phyloP scores from a whole-genome alignment of 1,140 invertebrate genomes.

The Heliconius himera region DNA sequence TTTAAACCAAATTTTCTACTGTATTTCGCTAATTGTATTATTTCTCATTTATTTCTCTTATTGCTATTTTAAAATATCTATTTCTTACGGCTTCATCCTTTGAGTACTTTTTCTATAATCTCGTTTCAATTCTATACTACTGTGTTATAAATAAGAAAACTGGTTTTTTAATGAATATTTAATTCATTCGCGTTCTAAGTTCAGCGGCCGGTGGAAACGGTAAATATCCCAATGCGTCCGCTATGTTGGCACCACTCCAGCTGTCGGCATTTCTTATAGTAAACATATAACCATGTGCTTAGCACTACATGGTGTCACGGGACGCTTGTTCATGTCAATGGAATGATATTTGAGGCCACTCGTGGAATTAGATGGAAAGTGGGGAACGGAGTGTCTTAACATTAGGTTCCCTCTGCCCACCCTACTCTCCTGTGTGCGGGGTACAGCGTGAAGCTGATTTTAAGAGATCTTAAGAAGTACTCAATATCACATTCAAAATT shows the following conservation, averaged over 20 bases:
- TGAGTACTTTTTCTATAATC: background rate
- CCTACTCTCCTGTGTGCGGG: too few species aligned
- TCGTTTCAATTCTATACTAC: background rate
- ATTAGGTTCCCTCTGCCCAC: too few species aligned
- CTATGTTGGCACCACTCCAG: constrained; percentile 55
- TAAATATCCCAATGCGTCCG: constrained; percentile 62
- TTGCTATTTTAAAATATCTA: background rate
- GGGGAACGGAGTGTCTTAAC: too few species aligned
- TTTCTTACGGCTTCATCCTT: background rate
- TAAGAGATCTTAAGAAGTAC: background rate
- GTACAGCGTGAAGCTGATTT: too few species aligned
- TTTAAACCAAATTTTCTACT: background rate
- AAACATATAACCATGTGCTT: constrained; percentile 62
- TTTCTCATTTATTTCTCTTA: too few species aligned
- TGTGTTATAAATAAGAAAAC: constrained; percentile 2
- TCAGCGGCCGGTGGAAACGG: constrained; percentile 52
- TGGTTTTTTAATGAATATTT: constrained; percentile 6
- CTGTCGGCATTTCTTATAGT: constrained; percentile 47
- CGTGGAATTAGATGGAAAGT: too few species aligned
- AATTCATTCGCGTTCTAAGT: constrained; percentile 39
- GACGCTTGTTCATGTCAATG: background rate
- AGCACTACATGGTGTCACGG: constrained; percentile 36
- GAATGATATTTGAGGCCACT: background rate
- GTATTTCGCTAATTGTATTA: background rate
- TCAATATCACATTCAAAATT: too few species aligned